Evolutionary conservation across 2,797 vertebrate genomes (phyloP).

Genomic region (Glossophaga mutica): DNA sequence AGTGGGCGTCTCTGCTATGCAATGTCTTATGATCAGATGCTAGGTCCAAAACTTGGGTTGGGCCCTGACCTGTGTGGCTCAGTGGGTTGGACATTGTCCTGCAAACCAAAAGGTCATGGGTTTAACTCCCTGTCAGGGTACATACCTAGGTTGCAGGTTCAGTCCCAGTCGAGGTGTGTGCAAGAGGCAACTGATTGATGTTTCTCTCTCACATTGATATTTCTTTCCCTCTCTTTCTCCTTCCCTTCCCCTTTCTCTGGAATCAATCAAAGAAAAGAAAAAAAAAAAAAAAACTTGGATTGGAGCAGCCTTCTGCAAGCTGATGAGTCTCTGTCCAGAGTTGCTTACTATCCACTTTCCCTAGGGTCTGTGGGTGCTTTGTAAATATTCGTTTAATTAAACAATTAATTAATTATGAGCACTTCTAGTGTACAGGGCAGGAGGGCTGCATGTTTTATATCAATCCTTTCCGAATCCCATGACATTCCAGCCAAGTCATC

Average conservation of each 20-base stretch:
- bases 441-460: neutral
- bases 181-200: neutral
- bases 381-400: neutral
- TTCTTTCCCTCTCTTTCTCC: neutral
- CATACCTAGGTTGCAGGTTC: neutral
- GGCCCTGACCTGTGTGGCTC: neutral
- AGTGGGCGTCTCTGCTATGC: neutral
- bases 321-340: neutral
- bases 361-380: neutral
- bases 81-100: neutral
- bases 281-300: neutral
- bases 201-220: neutral
- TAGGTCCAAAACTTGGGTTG: neutral
- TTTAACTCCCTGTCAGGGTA: neutral
- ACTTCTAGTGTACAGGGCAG: neutral
- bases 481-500: neutral
- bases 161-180: neutral
- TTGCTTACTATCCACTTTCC: neutral
- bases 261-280: neutral
- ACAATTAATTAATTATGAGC: neutral
- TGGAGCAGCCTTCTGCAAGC: neutral
- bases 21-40: neutral
- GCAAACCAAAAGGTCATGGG: neutral
- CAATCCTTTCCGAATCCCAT: neutral
- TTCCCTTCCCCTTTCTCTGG: neutral